A percentile compares a stretch with the other conserved stretches of the same genome.
Evolutionary conservation across 1,140 invertebrate species (phyloP).

Genomic region (Orius laevigatus): DNA sequence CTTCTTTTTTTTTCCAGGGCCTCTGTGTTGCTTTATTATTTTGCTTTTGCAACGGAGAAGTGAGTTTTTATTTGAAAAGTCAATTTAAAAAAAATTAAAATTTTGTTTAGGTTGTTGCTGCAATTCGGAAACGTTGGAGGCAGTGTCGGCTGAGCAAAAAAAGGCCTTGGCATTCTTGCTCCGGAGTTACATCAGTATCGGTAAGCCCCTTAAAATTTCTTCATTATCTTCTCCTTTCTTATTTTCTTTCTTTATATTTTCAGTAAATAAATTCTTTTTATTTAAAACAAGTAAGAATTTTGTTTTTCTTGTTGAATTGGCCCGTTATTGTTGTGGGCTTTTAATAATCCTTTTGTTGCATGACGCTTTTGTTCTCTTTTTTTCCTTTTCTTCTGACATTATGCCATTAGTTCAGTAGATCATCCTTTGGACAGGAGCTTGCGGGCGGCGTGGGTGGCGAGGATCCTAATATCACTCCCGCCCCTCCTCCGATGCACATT

Average conservation of each 20-base stretch:
- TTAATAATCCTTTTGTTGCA: background rate
- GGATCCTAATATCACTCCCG: background rate
- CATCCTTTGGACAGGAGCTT: conserved; percentile 19
- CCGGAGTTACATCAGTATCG: conserved; percentile 60
- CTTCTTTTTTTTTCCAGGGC: conserved; percentile 46
- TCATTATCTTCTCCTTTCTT: background rate
- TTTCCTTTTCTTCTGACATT: conserved; percentile 9
- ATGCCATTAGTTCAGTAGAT: conserved; percentile 20
- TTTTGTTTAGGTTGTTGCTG: conserved; percentile 42
- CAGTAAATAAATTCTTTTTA: background rate
- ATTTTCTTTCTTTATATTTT: background rate
- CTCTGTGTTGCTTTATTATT: conserved; percentile 80
- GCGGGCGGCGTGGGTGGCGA: background rate
- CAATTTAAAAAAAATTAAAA: no score
- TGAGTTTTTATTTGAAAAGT: conserved; percentile 30
- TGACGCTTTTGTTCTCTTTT: conserved; percentile 1
- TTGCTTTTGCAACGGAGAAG: conserved; percentile 92
- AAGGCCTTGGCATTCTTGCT: conserved; percentile 54
- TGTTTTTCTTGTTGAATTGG: background rate
- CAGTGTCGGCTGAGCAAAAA: conserved; percentile 45
- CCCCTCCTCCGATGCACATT: conserved; percentile 2
- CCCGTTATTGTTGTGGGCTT: background rate
- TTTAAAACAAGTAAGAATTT: background rate
- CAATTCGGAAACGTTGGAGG: conserved; percentile 60
- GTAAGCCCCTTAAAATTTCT: conserved; percentile 33